These are phyloP conservation scores for Sylvilagus floridanus DNA, from an alignment of 2,797 vertebrate species.

Conservation along the genomic window DNA sequence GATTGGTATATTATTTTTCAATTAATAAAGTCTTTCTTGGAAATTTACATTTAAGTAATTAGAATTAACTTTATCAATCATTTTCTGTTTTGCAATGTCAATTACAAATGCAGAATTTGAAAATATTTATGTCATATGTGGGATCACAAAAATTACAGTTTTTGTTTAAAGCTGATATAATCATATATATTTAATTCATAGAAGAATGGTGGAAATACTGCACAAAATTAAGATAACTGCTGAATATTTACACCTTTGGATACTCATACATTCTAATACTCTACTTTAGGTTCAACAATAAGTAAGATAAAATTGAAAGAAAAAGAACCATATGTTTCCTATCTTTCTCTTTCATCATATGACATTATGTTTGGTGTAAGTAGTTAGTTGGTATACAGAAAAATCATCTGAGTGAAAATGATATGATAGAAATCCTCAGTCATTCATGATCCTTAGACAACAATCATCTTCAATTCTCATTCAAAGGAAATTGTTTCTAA, in stretches of 20 bases:
- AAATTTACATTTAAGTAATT: constrained; percentile 58
- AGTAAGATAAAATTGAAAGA: neutral
- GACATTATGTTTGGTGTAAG: neutral
- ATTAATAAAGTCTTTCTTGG: neutral
- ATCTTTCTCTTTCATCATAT: neutral
- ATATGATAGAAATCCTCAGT: neutral
- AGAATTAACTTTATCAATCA: neutral
- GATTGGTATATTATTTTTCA: neutral
- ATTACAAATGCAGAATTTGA: neutral
- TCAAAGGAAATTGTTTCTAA: neutral
- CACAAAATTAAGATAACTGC: neutral
- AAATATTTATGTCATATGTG: neutral
- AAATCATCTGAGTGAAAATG: neutral
- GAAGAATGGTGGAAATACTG: neutral
- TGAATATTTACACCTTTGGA: neutral
- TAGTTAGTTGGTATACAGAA: neutral
- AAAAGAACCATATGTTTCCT: neutral
- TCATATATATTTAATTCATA: neutral
- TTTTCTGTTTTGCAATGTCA: neutral
- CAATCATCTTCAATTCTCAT: neutral
- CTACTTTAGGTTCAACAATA: neutral
- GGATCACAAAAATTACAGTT: neutral
- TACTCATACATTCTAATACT: neutral
- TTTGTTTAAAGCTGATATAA: neutral
- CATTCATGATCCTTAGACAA: neutral